Conservation (phyloP, 2,797 vertebrate genomes). For the Ctenochaetus hawaiiensis region DNA sequence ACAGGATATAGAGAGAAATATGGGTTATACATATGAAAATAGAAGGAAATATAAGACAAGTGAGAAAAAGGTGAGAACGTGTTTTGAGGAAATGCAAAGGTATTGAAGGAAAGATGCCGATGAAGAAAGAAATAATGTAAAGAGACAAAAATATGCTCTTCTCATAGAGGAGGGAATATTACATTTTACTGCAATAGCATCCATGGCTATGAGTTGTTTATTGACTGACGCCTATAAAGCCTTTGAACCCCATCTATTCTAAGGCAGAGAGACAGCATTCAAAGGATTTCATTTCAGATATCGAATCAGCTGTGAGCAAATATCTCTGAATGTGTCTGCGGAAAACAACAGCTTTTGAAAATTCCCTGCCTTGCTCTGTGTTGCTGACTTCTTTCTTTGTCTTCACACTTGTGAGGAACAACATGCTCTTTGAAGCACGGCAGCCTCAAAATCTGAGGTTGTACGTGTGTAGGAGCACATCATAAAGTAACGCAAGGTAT, state of each 20-base stretch:
- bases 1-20: conserved; percentile 17
- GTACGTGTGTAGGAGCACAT: background rate
- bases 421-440: conserved; percentile 18
- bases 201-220: conserved; percentile 57
- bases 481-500: background rate
- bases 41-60: conserved; percentile 9
- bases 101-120: conserved; percentile 21
- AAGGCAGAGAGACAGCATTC: conserved; percentile 35
- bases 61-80: background rate
- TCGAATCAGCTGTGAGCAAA: conserved; percentile 44
- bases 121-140: conserved; percentile 22
- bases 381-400: conserved; percentile 26
- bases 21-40: background rate
- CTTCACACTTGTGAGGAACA: conserved; percentile 13
- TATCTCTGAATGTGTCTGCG: conserved; percentile 37
- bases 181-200: conserved; percentile 33
- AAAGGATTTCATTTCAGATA: conserved; percentile 60
- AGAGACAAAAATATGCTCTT: conserved; percentile 27
- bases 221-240: conserved; percentile 40
- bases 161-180: conserved; percentile 39
- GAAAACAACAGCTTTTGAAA: conserved; percentile 24
- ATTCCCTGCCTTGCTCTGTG: background rate
- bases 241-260: conserved; percentile 44
- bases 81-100: conserved; percentile 3
- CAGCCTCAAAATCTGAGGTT: background rate